Base-by-base conservation (phyloP, 2,113 vertebrate genomes). In the Podarcis muralis region DNA sequence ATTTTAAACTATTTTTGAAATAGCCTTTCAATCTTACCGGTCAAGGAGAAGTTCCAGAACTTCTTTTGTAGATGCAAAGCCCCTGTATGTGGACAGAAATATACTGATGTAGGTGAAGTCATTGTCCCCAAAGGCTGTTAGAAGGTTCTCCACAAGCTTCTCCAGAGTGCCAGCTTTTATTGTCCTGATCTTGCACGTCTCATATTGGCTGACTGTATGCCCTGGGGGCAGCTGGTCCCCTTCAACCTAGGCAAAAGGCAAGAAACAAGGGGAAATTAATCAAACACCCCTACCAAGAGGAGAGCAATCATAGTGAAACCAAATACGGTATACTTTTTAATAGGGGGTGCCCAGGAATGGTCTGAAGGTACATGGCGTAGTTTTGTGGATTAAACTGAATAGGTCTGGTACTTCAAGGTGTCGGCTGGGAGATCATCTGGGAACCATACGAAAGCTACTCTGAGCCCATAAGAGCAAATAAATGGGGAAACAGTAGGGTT, bases 61-160 rank as follows among this genome's bases (percentile, higher is more conserved):
- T 53, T 97, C 97, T 91, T 96, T 97, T 1, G 98, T 97, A 92
- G 97, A 97, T 91, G 98, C 93, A 83, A 99, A 99, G 66, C 98
- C 97, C 81, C 98, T 96, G 96, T 99, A 99, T 0, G 98, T 99
- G 85, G 98, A 98, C 78, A 99, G 96, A 91, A 99, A 99, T 96
- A 99, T 98, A 96, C 97, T 99, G 94, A 98, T 98, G 93, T 99
- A 99, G 66, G 98, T 98, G 91, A 98, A 98, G 95, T 99, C 99
- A 0, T 99, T 98, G 96, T 99, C 98, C 25, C 98, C 98, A 40
- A 98, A 98, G 1, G 98, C 98, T 0, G 98, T 99, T 84, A 99
- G 91, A 82, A 99, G 95, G 69, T 98, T 99, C 95, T 99, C 99
- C 93, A 99, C 99, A 81, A 99, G 97, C 74, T 98, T 98, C 94